Base-by-base conservation (phyloP, 2,113 vertebrate species). In the Festucalex cinctus region DNA sequence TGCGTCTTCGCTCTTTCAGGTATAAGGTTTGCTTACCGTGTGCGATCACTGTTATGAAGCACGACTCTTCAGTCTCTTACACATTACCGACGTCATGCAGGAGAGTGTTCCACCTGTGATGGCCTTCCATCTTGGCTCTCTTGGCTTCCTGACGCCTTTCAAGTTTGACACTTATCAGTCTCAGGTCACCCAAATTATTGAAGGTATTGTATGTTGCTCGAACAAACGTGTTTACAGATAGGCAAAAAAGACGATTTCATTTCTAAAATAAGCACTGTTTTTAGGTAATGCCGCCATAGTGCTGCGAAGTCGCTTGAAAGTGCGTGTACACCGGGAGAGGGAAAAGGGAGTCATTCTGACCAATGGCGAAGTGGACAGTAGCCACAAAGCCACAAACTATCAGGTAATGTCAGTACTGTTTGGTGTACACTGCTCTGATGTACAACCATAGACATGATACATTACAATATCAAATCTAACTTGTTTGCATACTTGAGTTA, bases 1-100 rank as follows among this genome's bases (percentile, higher is more conserved):
- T n/a, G 93, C 93, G 0, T 94, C 93, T 0, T 93, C 93, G 0
- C 90, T 94, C 43, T 94, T 94, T 68, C 93, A 93, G 93, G 93
- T 93, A 85, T 63, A 41, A 32, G 28, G 2, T 32, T 3, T 46
- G 0, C 0, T 19, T 17, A 39, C 26, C 16, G 5, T 20, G 60
- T 22, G 56, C 4, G 0, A 49, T 3, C 20, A 0, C 6, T 3
- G 9, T 3, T 41, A 1, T 26, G 6, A 4, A 32, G 1, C 58
- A 20, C 13, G 0, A 3, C 19, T 9, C 9, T 44, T 16, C 13
- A 6, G 53, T 4, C 0, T 2, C 17, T 65, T 39, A 5, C 54
- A n/a, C 35, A 2, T 37, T 60, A 17, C 24, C 12, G 16, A 10
- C 4, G 64, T 32, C 20, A 4, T 79, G 3, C 17, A 92, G 91